These are phyloP conservation scores for Sinonovacula constricta DNA, from an alignment of 1,140 invertebrate genomes.

Conservation along the genomic window DNA sequence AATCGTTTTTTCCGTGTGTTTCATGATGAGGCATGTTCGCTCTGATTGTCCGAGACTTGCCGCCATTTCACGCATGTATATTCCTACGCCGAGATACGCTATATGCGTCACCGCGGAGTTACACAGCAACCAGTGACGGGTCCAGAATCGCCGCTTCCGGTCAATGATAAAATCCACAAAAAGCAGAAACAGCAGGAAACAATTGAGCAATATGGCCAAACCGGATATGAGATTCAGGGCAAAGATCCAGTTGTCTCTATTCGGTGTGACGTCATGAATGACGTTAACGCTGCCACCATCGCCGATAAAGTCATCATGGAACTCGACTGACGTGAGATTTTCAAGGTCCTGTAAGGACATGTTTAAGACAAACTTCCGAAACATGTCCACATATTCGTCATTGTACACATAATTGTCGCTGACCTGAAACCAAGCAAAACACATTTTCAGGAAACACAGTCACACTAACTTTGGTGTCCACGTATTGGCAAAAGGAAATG, in stretches of 20 bases:
- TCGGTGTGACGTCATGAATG: neutral
- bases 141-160: constrained; percentile 6
- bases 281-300: neutral
- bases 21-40: constrained; percentile 29
- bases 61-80: constrained; percentile 39
- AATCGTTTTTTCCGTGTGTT: constrained; percentile 45
- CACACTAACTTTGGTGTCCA: no score
- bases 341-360: constrained; percentile 23
- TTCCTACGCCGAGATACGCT: constrained; percentile 26
- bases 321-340: neutral
- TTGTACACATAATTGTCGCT: constrained; percentile 8
- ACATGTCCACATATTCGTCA: constrained; percentile 21
- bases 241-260: constrained; percentile 33
- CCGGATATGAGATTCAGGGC: constrained; percentile 44
- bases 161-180: constrained; percentile 43
- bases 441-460: no score
- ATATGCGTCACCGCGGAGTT: constrained; percentile 20
- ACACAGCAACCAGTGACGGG: constrained; percentile 41
- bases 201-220: constrained; percentile 34
- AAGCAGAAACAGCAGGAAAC: constrained; percentile 29
- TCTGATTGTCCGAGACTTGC: constrained; percentile 4
- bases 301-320: neutral
- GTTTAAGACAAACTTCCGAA: constrained; percentile 22
- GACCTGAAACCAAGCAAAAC: no score
- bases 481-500: no score